These are phyloP conservation scores for Chloropsis cyanopogon DNA, from an alignment of 2,113 vertebrate genomes.

Conservation along the genomic window DNA sequence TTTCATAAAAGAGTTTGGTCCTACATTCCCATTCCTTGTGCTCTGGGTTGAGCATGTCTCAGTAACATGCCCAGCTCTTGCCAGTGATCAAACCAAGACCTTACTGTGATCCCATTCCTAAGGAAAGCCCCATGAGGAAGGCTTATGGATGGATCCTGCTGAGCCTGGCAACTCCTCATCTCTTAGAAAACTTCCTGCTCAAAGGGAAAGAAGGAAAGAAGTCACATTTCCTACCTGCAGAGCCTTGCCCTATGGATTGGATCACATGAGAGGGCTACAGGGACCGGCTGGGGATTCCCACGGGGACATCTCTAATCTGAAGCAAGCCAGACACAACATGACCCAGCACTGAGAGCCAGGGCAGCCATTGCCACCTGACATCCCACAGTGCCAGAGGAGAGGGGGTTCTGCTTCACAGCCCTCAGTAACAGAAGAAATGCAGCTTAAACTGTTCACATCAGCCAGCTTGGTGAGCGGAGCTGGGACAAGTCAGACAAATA, in stretches of 20 bases:
- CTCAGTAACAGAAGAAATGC: background rate
- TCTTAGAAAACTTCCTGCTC: background rate
- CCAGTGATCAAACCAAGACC: background rate
- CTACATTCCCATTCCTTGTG: background rate
- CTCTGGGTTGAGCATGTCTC: background rate
- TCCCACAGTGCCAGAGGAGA: background rate
- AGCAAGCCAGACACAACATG: slow-evolving; percentile 1
- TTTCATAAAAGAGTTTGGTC: background rate
- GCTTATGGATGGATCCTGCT: background rate
- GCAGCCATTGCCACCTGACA: background rate
- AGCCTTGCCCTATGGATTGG: background rate
- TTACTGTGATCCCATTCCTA: fast-evolving
- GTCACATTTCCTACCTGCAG: background rate
- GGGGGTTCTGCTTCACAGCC: background rate
- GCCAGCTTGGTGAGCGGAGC: fast-evolving
- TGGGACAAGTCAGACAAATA: background rate
- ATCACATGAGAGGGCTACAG: background rate
- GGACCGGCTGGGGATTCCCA: background rate
- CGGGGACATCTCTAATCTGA: background rate
- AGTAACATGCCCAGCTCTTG: fast-evolving
- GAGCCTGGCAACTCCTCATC: background rate
- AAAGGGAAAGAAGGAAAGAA: background rate
- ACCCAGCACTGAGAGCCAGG: background rate
- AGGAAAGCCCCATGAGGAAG: background rate
- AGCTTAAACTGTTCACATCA: slow-evolving; percentile 2